Conservation (phyloP, 2,888 invertebrate species). For the Dryococelus australis region DNA sequence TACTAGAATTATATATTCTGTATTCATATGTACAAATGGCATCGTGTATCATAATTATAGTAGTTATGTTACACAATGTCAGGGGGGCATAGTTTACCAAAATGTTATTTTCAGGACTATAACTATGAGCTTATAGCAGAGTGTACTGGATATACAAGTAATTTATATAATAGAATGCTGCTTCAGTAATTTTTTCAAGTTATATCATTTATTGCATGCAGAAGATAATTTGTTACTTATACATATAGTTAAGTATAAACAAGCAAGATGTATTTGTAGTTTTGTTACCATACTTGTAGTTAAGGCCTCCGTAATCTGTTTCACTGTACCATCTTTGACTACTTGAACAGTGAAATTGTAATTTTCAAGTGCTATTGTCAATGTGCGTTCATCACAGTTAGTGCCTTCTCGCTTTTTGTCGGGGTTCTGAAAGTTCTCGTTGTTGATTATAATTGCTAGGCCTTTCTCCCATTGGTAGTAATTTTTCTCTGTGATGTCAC, state of each 20-base stretch:
- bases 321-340: background rate
- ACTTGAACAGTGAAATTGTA: background rate
- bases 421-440: background rate
- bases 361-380: background rate
- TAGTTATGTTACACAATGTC: too few relatives aligned
- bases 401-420: background rate
- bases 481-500: background rate
- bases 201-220: too few relatives aligned
- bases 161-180: too few relatives aligned
- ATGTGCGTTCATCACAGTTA: background rate
- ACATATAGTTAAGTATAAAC: background rate
- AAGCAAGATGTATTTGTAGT: background rate
- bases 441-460: constrained; percentile 5
- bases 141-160: too few relatives aligned
- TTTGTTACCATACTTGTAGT: background rate
- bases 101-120: too few relatives aligned
- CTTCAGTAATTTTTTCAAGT: too few relatives aligned
- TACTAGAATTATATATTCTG: too few relatives aligned
- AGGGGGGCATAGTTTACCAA: too few relatives aligned
- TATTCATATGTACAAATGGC: too few relatives aligned
- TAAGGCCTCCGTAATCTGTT: background rate
- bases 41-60: too few relatives aligned
- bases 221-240: background rate
- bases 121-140: too few relatives aligned
- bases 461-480: constrained; percentile 22